Base-by-base conservation (phyloP, 2,888 invertebrate species). In the Heliconius aoede region DNA sequence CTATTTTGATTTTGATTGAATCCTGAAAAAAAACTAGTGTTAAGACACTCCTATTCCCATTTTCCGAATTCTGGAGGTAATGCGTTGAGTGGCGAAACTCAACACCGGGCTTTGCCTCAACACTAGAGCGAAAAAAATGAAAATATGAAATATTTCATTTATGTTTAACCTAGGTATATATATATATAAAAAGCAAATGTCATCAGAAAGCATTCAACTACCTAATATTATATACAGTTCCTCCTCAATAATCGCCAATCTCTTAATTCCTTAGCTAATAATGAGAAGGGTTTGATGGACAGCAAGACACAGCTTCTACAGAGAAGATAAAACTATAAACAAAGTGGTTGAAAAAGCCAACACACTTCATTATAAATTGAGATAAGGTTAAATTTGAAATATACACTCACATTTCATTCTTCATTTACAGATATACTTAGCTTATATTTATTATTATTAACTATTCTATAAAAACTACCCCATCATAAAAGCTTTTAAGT, bases 251-350 rank as follows among this genome's bases (percentile, higher is more conserved):
- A 26, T 74, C 67, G 24, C 55, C n/a, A 74, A 55, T n/a, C 78
- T 62, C 67, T 24, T 75, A 78, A 78, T 75, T 58, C 73, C 78
- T 75, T 30, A 55, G 75, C 75, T 73, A 75, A 75, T 75, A 73
- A 78, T 75, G 78, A 78, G 68, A 40, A 73, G 78, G 78, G 75
- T 75, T 72, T 69, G 68, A 78, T 72, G 58, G 72, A 75, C n/a
- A n/a, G n/a, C n/a, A n/a, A n/a, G n/a, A n/a, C 68, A 75, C 55
- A 75, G 62, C 75, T 73, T 69, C 72, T 78, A 75, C 73, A 61
- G 36, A 72, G 71, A 61, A 62, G 72, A 77, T 74, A 77, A 77
- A 30, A 62, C 62, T 51, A 61, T 32, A 40, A 26, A 69, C 60
- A 58, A 26, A 75, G 46, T 64, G 18, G 32, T 76, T 28, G 58